A percentile compares a stretch with the other conserved stretches of the same genome.
These are phyloP conservation scores for Gavialis gangeticus DNA, from an alignment of 2,113 vertebrate species.

Conservation along the genomic window DNA sequence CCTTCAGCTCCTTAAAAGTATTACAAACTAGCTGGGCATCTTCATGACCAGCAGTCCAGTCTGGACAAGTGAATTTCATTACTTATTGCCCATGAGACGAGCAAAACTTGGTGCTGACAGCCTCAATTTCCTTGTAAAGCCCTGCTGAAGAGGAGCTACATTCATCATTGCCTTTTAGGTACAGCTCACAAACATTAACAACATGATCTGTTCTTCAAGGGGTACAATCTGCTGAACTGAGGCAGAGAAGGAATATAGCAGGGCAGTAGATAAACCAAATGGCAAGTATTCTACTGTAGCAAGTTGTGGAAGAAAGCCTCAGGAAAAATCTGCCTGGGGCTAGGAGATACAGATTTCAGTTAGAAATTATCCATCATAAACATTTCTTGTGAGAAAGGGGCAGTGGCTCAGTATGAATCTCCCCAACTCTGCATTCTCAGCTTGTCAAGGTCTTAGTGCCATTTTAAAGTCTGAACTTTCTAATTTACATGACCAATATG, in stretches of 20 bases:
- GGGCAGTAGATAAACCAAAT: background rate
- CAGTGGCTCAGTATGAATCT: background rate
- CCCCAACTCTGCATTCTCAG: background rate
- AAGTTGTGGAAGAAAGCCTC: background rate
- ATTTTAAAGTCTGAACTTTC: background rate
- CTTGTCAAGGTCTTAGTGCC: background rate
- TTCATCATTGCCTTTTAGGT: background rate
- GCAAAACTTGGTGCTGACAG: background rate
- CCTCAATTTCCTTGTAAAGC: background rate
- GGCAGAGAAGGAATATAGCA: background rate
- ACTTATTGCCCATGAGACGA: background rate
- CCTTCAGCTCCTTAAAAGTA: too few relatives aligned
- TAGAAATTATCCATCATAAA: rapidly evolving
- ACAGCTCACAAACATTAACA: background rate
- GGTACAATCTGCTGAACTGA: background rate
- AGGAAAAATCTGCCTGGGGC: background rate
- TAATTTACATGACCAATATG: background rate
- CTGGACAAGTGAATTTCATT: background rate
- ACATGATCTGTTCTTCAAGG: background rate
- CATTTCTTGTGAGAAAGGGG: background rate
- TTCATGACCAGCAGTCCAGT: background rate
- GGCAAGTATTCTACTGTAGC: background rate
- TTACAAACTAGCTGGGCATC: background rate
- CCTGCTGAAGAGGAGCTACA: background rate
- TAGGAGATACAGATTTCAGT: background rate